Base-by-base conservation (phyloP, 2,888 invertebrate species). In the Aleiodes leptofemur region DNA sequence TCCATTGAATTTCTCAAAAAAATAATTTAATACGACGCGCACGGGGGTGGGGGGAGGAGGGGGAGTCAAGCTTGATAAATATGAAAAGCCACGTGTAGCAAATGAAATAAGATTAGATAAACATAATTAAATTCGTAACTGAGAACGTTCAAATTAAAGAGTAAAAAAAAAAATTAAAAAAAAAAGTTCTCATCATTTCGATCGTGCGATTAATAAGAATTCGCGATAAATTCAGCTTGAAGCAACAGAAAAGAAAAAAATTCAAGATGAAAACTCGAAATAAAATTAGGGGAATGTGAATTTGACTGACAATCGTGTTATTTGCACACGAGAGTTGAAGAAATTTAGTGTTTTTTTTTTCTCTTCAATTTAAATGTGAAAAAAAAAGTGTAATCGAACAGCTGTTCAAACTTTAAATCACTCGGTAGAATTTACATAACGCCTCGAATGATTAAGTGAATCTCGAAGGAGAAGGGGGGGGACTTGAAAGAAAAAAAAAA, bases 301-400 rank as follows among this genome's bases (percentile, higher is more conserved):
- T 43, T 38, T 8, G 38, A 38, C 8, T 38, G 5, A 5, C 38
- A 38, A 9, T 43, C 43, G 11, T 43, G 43, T 8, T 43, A 9
- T 43, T 43, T 43, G 43, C 11, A 43, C 43, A 43, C 43, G 43
- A 43, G 43, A 9, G 0, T 43, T 43, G 3, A 43, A 43, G 43
- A 9, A 43, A 43, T 8, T 43, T 43, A 3, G 8, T 43, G 3
- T 43, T 43, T 7, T 43, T 43, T 43, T 43, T 11, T 7, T 11
- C 43, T 43, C 38, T 23, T 23, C 23, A 34, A 34, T 34, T 34
- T 34, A 34, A 73, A 70, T 29, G 66, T 29, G 72, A 76, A 8
- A 16, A 69, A 69, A 68, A 73, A 55, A 57, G 51, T 29, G 56
- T 50, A 56, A n/a, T 57, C 31, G 23, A 51, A 68, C 68, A 68